Evolutionary conservation across 2,888 invertebrate genomes (phyloP).

Genomic region (Eristalis pertinax): DNA sequence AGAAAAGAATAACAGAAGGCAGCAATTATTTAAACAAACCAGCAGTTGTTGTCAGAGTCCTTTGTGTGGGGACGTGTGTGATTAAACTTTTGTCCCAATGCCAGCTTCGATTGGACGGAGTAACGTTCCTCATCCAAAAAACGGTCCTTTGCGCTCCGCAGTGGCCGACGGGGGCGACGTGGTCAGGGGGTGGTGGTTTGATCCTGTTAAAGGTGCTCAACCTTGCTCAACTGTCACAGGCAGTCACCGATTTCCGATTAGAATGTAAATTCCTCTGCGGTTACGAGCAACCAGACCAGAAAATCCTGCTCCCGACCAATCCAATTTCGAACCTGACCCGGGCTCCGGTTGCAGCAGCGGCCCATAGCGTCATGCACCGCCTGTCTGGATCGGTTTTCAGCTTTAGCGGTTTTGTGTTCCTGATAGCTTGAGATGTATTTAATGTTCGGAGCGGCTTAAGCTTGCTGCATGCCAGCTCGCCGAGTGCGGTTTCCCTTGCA

Average conservation of each 20-base stretch:
- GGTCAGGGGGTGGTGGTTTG: too few relatives aligned
- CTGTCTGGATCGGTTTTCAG: constrained; percentile 49
- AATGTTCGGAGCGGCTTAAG: constrained; percentile 51
- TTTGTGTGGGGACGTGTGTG: constrained; percentile 40
- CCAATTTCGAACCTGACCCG: constrained; percentile 44
- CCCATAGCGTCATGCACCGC: neutral
- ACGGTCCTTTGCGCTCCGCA: neutral
- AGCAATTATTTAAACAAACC: constrained; percentile 64
- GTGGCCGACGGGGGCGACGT: neutral
- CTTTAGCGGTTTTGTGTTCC: constrained; percentile 62
- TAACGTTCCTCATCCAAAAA: constrained; percentile 30
- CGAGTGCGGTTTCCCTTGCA: constrained; percentile 50
- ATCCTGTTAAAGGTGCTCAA: constrained; percentile 58
- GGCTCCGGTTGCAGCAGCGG: neutral
- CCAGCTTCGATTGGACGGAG: constrained; percentile 55
- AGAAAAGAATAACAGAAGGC: constrained; percentile 45
- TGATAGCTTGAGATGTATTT: constrained; percentile 63
- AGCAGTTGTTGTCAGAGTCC: constrained; percentile 17
- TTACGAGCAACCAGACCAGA: constrained; percentile 65
- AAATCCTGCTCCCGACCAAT: constrained; percentile 66
- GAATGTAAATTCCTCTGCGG: constrained; percentile 70
- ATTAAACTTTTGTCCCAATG: constrained; percentile 59
- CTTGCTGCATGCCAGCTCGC: constrained; percentile 39
- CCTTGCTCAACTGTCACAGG: constrained; percentile 66
- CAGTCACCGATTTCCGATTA: constrained; percentile 70